A percentile compares a stretch with the other conserved stretches of the same genome.
Evolutionary conservation across 2,888 invertebrate species (phyloP).

Genomic region (Lissonota sp.): DNA sequence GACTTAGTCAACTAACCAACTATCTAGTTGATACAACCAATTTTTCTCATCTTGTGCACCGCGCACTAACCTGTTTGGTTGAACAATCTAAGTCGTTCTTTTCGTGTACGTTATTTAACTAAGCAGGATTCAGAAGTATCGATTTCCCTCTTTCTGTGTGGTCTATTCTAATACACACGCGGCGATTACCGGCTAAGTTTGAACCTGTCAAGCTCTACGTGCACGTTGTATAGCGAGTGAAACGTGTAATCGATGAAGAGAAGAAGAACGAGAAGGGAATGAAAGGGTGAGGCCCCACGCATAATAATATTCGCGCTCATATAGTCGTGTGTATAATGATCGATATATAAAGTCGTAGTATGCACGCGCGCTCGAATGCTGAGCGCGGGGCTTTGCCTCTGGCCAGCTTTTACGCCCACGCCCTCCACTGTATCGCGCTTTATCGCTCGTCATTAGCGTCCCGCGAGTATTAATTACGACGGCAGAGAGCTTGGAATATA

Average conservation of each 20-base stretch:
- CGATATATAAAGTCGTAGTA: slow-evolving; percentile 28
- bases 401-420: slow-evolving; percentile 59
- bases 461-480: slow-evolving; percentile 65
- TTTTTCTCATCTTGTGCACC: too few relatives aligned
- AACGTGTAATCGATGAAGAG: not conserved
- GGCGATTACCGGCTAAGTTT: too few relatives aligned
- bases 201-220: too few relatives aligned
- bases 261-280: slow-evolving; percentile 1
- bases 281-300: not conserved
- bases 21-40: too few relatives aligned
- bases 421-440: slow-evolving; percentile 57
- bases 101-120: too few relatives aligned
- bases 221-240: too few relatives aligned
- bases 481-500: slow-evolving; percentile 43
- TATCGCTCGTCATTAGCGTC: slow-evolving; percentile 65
- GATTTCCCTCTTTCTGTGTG: too few relatives aligned
- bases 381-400: slow-evolving; percentile 40
- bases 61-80: too few relatives aligned
- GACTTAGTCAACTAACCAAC: too few relatives aligned
- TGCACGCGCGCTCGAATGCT: not conserved
- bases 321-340: slow-evolving; percentile 25
- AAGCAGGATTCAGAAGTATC: too few relatives aligned
- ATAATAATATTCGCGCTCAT: not conserved
- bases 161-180: too few relatives aligned
- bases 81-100: too few relatives aligned